phyloP scores from a whole-genome alignment of 2,797 vertebrate species.

The Cyclura pinguis region DNA sequence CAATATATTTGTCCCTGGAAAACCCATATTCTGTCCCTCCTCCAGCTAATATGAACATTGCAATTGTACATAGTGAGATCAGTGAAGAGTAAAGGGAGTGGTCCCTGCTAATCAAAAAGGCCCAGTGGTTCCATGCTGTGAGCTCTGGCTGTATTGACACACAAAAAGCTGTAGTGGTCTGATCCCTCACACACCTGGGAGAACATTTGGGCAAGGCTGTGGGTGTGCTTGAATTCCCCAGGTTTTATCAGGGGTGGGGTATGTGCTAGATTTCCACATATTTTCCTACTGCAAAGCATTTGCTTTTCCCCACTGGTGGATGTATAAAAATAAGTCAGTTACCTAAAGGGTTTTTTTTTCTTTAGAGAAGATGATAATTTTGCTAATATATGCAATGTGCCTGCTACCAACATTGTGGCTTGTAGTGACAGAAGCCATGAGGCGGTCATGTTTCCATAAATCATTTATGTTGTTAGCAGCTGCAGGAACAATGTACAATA shows the following conservation, averaged over 20 bases:
- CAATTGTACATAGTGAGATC: no score
- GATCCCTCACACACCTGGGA: not conserved
- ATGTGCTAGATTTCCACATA: not conserved
- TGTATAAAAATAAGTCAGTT: no score
- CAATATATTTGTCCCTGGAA: no score
- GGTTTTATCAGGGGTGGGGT: not conserved
- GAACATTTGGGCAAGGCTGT: not conserved
- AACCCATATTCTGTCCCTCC: no score
- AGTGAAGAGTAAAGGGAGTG: no score
- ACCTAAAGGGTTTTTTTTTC: slow-evolving; percentile 12
- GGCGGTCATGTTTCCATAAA: slow-evolving; percentile 61
- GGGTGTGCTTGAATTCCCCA: slow-evolving; percentile 34
- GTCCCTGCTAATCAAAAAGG: no score
- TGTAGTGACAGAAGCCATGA: slow-evolving; percentile 51
- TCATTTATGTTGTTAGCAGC: slow-evolving; percentile 64
- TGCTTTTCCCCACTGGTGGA: not conserved
- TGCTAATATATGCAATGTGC: slow-evolving; percentile 33
- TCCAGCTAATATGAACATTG: no score
- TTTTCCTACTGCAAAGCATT: not conserved
- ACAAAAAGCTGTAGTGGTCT: not conserved
- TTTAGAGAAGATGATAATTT: slow-evolving; percentile 45
- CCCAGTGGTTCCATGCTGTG: not conserved
- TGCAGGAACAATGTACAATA: slow-evolving; percentile 62
- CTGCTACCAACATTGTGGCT: slow-evolving; percentile 39
- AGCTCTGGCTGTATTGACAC: not conserved